These are phyloP conservation scores for Gallinago stenura DNA, from an alignment of 2,797 vertebrate species.

Conservation along the genomic window DNA sequence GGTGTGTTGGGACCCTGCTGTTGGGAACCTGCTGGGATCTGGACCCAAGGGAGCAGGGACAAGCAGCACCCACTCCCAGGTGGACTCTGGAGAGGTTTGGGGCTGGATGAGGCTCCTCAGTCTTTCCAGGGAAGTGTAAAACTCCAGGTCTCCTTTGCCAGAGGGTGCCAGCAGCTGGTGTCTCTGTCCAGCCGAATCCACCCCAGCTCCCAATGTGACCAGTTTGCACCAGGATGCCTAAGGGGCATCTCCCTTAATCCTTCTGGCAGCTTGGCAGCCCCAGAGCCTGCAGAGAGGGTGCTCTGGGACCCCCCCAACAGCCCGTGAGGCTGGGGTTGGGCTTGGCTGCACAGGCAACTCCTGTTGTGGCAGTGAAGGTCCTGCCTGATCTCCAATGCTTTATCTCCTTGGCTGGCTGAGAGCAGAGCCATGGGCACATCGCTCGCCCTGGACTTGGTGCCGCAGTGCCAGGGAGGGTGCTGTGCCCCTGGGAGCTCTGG, in stretches of 20 bases:
- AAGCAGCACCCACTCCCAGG: accelerated
- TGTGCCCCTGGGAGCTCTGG: accelerated
- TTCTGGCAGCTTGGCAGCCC: background rate
- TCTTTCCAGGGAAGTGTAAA: background rate
- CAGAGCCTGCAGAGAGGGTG: accelerated
- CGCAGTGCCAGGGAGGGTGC: accelerated
- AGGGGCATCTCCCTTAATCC: background rate
- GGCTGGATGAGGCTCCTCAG: accelerated
- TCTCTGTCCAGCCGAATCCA: background rate
- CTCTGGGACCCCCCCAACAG: background rate
- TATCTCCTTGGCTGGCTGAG: accelerated
- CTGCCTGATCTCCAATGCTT: accelerated
- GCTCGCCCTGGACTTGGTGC: accelerated
- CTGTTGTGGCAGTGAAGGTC: accelerated
- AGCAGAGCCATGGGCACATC: accelerated
- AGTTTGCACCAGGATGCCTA: background rate
- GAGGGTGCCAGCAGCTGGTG: background rate
- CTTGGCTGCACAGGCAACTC: accelerated
- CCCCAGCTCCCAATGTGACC: accelerated
- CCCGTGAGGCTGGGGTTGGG: accelerated
- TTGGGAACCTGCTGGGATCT: accelerated
- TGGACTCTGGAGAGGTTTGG: background rate
- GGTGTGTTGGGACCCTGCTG: accelerated
- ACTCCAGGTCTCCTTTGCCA: background rate
- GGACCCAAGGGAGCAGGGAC: accelerated